phyloP scores from a whole-genome alignment of 2,888 invertebrate genomes.

The Therioaphis trifolii region DNA sequence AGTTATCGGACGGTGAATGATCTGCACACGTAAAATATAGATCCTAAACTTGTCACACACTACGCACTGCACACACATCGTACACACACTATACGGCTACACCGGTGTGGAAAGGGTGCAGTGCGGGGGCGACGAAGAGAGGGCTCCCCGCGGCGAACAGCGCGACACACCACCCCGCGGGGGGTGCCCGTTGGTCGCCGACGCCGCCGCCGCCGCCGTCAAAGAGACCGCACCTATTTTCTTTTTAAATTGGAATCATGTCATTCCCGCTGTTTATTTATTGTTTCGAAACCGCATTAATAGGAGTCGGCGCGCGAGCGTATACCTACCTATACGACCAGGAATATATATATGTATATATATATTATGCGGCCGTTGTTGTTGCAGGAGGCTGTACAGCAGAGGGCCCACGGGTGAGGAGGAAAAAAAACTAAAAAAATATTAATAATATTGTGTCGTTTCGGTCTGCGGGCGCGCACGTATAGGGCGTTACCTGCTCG shows the following conservation, averaged over 20 bases:
- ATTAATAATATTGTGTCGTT: conserved; percentile 63
- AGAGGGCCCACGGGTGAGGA: conserved; percentile 30
- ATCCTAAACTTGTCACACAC: conserved; percentile 47
- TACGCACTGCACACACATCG: not conserved
- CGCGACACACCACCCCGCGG: conserved; percentile 61
- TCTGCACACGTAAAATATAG: conserved; percentile 30
- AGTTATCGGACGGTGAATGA: conserved; percentile 42
- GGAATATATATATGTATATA: not conserved
- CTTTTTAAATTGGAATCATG: conserved; percentile 63
- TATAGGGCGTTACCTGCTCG: conserved; percentile 54
- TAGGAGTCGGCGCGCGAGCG: conserved; percentile 56
- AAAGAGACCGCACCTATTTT: conserved; percentile 63
- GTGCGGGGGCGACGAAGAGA: conserved; percentile 55
- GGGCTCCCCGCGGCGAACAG: conserved; percentile 59
- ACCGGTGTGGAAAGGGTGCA: conserved; percentile 15
- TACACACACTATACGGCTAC: too few relatives aligned
- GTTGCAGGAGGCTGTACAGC: conserved; percentile 37
- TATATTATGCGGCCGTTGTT: not conserved
- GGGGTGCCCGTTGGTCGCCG: conserved; percentile 61
- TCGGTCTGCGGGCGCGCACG: conserved; percentile 53
- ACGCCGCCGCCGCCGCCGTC: conserved; percentile 55
- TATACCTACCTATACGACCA: not conserved
- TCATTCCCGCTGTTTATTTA: conserved; percentile 63
- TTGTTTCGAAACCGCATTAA: conserved; percentile 63
- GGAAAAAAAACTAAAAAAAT: conserved; percentile 30